Evolutionary conservation across 1,140 invertebrate genomes (phyloP).

Genomic region (Ips nitidus): DNA sequence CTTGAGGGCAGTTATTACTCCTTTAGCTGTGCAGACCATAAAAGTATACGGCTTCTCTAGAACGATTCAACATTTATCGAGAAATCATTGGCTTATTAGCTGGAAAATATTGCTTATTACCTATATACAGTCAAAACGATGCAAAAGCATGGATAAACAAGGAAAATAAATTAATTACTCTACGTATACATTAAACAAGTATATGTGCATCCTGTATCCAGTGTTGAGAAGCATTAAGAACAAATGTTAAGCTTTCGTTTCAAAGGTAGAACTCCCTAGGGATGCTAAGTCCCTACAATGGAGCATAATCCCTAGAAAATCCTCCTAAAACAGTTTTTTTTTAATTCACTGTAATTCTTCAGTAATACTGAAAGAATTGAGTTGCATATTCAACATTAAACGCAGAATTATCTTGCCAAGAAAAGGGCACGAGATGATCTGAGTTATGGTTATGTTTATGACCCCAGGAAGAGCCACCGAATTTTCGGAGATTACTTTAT

Average conservation of each 20-base stretch:
- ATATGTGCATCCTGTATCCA: too few relatives aligned
- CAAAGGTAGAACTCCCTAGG: conserved; percentile 16
- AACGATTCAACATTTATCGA: conserved; percentile 12
- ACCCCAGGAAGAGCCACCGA: conserved; percentile 43
- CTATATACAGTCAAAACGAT: too few relatives aligned
- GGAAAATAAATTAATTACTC: too few relatives aligned
- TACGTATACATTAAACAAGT: too few relatives aligned
- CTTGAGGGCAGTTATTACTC: conserved; percentile 22
- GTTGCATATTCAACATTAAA: too few relatives aligned
- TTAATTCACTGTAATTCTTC: background rate
- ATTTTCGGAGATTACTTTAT: conserved; percentile 52
- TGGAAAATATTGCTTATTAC: conserved; percentile 33
- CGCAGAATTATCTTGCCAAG: background rate
- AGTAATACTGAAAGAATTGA: too few relatives aligned
- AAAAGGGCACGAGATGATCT: conserved; percentile 40
- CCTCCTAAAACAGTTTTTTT: conserved; percentile 18
- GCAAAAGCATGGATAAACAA: too few relatives aligned
- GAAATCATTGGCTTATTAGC: conserved; percentile 41
- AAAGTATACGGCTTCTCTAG: conserved; percentile 32
- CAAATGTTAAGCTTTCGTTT: conserved; percentile 12
- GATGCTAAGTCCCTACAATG: conserved; percentile 7
- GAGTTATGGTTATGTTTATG: conserved; percentile 53
- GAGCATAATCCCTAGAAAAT: conserved; percentile 16
- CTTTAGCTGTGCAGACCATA: conserved; percentile 27
- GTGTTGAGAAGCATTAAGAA: background rate